Evolutionary conservation across 2,113 vertebrate genomes (phyloP), one percentile per base, ranked within the genome.

Genomic region (Emydura subglobosa): DNA sequence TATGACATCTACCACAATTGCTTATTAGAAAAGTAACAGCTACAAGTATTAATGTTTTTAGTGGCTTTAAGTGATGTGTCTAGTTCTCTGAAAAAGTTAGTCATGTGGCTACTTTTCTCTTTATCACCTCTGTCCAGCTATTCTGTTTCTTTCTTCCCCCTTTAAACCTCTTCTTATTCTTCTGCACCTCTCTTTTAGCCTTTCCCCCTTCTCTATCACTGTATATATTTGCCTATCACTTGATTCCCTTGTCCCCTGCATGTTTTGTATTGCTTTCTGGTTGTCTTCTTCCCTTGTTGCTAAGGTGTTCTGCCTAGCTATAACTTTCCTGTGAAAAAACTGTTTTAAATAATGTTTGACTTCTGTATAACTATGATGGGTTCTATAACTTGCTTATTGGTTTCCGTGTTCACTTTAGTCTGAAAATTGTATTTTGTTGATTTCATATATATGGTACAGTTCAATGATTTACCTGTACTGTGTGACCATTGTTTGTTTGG

Each of bases 311-410:
- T 65, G 78, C 2, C 5, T 19, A n/a, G 16, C 34, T n/a, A 34
- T 68, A 68, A 68, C 17, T 34, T 68, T 6, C 61, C 34, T 2
- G 14, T 34, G 4, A 44, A 82, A 86, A 79, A 82, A 1, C 79
- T 88, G 61, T 89, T 54, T 84, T 80, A 93, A 92, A 87, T 89
- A 87, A 85, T 82, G 19, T 86, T 83, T 92, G 17, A 50, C 12
- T n/a, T 25, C 39, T 29, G 83, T 91, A 13, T 1, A 80, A 13
- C 72, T 91, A 90, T 78, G n/a, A 94, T 92, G 51, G 47, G 47
- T 85, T 92, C 65, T 85, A 82, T 87, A 81, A 85, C 54, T 90
- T 90, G 61, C 86, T 7, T 34, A 65, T 68, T 68, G 61, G 61
- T 91, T 85, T 39, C 13, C 22, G 51, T 0, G 1, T 94, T 95